Conservation (phyloP, 2,797 vertebrate species). For the Anguilla pacifica region DNA sequence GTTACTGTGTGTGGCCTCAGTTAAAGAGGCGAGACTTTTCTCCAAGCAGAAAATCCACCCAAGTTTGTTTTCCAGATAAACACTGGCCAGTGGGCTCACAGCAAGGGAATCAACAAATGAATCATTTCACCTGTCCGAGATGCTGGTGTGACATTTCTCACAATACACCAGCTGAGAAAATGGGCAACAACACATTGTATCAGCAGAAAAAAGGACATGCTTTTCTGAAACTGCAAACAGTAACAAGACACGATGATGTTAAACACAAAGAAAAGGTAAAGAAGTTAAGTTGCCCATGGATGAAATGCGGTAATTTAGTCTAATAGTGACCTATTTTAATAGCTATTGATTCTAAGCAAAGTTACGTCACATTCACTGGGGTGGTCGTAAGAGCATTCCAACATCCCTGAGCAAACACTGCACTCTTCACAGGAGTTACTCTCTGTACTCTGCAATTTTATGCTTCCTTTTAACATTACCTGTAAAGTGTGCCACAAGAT, state of each 20-base stretch:
- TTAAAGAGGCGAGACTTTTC: neutral
- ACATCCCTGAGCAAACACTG: neutral
- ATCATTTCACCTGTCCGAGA: slow-evolving; percentile 59
- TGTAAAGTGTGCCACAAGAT: neutral
- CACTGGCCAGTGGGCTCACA: slow-evolving; percentile 35
- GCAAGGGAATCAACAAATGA: slow-evolving; percentile 38
- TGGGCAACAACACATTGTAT: slow-evolving; percentile 36
- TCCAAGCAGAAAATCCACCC: slow-evolving; percentile 1
- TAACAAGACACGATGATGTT: neutral
- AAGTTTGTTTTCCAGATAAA: slow-evolving; percentile 58
- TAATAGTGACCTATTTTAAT: neutral
- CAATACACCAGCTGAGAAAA: slow-evolving; percentile 37
- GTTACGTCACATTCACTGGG: neutral
- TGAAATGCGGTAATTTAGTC: neutral
- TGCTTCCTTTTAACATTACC: neutral
- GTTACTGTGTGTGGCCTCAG: slow-evolving; percentile 8
- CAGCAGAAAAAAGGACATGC: slow-evolving; percentile 37
- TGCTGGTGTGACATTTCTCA: slow-evolving; percentile 64
- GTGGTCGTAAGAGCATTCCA: neutral
- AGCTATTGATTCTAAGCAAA: neutral
- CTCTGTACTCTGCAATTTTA: neutral
- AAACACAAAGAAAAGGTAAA: neutral
- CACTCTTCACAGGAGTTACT: neutral
- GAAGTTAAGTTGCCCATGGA: neutral
- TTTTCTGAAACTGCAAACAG: neutral